phyloP scores from a whole-genome alignment of 2,113 vertebrate genomes.

The Anguilla rostrata region DNA sequence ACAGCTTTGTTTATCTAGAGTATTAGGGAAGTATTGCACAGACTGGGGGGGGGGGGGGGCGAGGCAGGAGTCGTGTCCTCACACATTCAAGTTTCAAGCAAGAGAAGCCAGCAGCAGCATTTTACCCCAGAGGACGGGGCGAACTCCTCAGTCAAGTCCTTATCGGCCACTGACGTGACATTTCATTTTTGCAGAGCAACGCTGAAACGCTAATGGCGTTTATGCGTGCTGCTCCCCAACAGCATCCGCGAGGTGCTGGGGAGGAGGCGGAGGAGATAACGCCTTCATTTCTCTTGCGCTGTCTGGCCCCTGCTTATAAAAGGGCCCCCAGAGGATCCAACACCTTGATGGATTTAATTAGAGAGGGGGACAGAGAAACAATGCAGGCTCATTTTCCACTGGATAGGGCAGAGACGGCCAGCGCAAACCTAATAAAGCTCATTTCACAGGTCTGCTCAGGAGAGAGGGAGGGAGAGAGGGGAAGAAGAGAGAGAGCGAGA shows the following conservation, averaged over 20 bases:
- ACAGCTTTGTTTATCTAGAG: too few species aligned
- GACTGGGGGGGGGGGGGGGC: too few species aligned
- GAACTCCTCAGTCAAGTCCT: background rate
- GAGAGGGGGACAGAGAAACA: background rate
- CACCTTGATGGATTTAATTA: constrained; percentile 4
- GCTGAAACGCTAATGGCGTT: background rate
- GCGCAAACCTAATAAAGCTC: background rate
- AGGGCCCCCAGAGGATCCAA: background rate
- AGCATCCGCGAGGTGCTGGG: background rate
- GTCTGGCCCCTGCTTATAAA: background rate
- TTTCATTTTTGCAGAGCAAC: background rate
- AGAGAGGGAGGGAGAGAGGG: background rate
- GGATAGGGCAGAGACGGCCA: background rate
- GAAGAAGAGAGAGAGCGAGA: too few species aligned
- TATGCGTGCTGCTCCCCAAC: background rate
- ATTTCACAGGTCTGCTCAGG: background rate
- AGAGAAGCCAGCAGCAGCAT: background rate
- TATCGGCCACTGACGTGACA: background rate
- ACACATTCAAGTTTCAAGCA: background rate
- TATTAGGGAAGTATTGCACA: too few species aligned
- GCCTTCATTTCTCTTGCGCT: background rate
- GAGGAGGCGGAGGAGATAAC: background rate
- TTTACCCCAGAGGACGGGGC: background rate
- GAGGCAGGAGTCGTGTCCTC: background rate
- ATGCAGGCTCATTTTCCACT: background rate